Base-by-base conservation (phyloP, 2,888 invertebrate genomes). In the Brenthis daphne region DNA sequence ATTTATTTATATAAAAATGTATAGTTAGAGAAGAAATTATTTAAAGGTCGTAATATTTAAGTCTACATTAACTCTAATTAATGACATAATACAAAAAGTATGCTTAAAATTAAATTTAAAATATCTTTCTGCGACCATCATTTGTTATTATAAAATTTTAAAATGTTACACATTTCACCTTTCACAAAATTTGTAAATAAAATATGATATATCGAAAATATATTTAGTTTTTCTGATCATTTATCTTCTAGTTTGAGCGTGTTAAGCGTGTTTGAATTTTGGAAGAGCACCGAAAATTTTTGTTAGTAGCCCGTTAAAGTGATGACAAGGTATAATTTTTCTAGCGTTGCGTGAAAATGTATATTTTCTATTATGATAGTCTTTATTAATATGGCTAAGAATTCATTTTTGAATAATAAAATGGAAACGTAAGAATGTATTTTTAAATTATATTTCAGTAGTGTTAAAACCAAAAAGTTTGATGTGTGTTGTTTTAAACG, bases 241-340 rank as follows among this genome's bases (percentile, higher is more conserved):
- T 79, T 75, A 81, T 82, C 80, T 75, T 77, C 70, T 69, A 48
- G 57, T 64, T 70, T 58, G 71, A 73, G 71, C 72, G 68, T 74
- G 76, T 74, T 76, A 77, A 78, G 76, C 77, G 77, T 74, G 58
- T 60, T 60, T 33, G 69, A 76, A 76, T 71, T 69, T 75, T 75
- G 76, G 77, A 76, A 77, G 75, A 76, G 74, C 71, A 72, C 74
- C 68, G 66, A 75, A 77, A 77, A 77, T 75, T 73, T 72, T 56
- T 80, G 79, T 80, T 76, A 74, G 74, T 72, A 64, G 67, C 67
- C 74, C 80, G 81, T 82, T 82, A 82, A 64, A 73, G 66, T 51
- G 75, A 61, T 79, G 83, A 82, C 80, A 76, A 71, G 73, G 68
- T 70, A 76, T 76, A 67, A 82, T 82, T 82, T 82, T 82, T 82